Evolutionary conservation across 2,113 vertebrate species (phyloP).

Genomic region (Ochotona princeps): DNA sequence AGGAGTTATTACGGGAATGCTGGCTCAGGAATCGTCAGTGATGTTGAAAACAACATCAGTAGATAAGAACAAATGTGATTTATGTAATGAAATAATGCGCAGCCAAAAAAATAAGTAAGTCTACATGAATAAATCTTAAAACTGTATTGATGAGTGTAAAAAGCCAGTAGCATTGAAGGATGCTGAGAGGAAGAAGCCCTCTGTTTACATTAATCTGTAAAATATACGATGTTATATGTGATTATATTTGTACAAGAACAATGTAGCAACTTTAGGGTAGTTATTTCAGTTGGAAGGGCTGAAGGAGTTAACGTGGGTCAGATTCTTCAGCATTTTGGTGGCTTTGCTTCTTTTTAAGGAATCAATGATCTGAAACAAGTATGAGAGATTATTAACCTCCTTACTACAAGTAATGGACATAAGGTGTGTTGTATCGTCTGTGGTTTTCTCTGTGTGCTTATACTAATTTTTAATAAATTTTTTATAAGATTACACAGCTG

Average conservation of each 20-base stretch:
- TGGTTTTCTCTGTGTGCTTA: background rate
- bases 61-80: background rate
- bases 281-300: background rate
- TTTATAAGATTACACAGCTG: background rate
- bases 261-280: background rate
- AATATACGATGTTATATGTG: background rate
- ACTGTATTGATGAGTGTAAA: background rate
- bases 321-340: background rate
- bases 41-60: background rate
- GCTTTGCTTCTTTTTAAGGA: slow-evolving; percentile 39
- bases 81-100: background rate
- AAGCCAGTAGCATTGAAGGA: background rate
- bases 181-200: background rate
- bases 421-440: background rate
- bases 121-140: background rate
- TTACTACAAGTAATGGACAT: background rate
- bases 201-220: background rate
- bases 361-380: slow-evolving; percentile 13
- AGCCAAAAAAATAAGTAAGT: background rate
- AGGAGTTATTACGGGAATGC: background rate
- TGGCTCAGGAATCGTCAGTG: background rate
- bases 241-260: background rate
- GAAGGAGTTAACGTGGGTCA: background rate
- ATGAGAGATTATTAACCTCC: background rate
- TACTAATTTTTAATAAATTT: slow-evolving; percentile 31